Conservation (phyloP, 2,888 invertebrate genomes). For the Chaetogeoica ovagalla region DNA sequence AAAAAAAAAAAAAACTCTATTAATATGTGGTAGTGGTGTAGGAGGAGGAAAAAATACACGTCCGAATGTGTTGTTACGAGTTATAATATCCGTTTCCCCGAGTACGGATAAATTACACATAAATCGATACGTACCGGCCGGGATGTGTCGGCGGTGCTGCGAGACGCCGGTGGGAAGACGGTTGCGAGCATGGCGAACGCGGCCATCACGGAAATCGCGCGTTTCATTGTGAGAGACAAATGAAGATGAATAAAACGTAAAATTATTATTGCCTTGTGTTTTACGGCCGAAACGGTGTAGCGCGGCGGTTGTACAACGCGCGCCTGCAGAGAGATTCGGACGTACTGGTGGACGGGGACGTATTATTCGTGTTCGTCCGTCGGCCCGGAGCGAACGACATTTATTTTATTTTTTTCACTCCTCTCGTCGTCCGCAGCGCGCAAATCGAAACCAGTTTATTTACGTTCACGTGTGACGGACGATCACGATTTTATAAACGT, state of each 20-base stretch:
- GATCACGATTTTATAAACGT: not conserved
- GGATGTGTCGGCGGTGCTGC: not conserved
- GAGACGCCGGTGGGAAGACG: not conserved
- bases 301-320: no score
- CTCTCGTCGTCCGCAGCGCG: not conserved
- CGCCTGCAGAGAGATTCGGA: not conserved
- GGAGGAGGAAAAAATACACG: no score
- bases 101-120: no score
- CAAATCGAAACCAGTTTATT: conserved; percentile 41
- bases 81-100: no score
- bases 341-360: conserved; percentile 17
- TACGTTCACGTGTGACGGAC: not conserved
- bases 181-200: not conserved
- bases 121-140: conserved; percentile 23
- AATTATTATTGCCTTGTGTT: no score
- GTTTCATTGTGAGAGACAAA: not conserved
- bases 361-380: no score
- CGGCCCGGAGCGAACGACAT: not conserved
- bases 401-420: not conserved
- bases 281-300: no score
- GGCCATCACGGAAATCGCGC: not conserved
- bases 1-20: no score
- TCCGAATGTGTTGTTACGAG: no score
- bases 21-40: no score
- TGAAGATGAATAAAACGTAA: no score